Evolutionary conservation across 2,888 invertebrate genomes (phyloP).

Genomic region (Watsonalla cultraria): DNA sequence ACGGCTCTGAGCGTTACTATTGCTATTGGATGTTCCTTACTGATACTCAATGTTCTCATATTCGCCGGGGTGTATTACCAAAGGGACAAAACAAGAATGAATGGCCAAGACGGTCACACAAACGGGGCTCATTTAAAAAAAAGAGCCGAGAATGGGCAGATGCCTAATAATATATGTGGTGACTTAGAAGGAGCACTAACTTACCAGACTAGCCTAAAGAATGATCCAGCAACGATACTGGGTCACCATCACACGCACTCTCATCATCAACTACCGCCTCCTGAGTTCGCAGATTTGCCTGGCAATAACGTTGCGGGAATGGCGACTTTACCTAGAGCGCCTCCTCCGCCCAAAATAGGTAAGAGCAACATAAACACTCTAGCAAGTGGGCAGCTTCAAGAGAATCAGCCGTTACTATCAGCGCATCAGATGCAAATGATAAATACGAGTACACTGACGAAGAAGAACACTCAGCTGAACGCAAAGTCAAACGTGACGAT

Average conservation of each 20-base stretch:
- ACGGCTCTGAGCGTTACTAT: conserved; percentile 95
- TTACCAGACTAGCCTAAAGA: conserved; percentile 78
- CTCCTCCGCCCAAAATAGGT: conserved; percentile 85
- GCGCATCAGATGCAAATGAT: conserved; percentile 89
- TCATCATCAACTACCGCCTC: conserved; percentile 88
- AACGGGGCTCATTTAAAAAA: conserved; percentile 81
- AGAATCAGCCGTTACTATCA: conserved; percentile 84
- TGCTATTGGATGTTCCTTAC: conserved; percentile 94
- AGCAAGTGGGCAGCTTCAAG: conserved; percentile 80
- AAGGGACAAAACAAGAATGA: conserved; percentile 88
- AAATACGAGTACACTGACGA: conserved; percentile 87
- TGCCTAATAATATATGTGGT: conserved; percentile 94
- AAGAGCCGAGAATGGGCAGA: conserved; percentile 90
- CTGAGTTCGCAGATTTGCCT: conserved; percentile 90
- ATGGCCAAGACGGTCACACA: conserved; percentile 75
- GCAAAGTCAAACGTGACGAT: conserved; percentile 81
- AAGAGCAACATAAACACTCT: conserved; percentile 79
- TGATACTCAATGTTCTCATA: conserved; percentile 94
- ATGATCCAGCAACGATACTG: conserved; percentile 84
- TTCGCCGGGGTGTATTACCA: conserved; percentile 98
- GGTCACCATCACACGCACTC: conserved; percentile 87
- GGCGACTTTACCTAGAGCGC: conserved; percentile 84
- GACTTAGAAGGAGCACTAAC: conserved; percentile 82
- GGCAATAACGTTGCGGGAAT: conserved; percentile 79
- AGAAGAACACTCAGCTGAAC: conserved; percentile 84